Percentiles rank a stretch among this genome's conserved stretches.
Evolutionary conservation across 1,140 invertebrate species (phyloP).

Genomic region (Catajapyx aquilonaris): DNA sequence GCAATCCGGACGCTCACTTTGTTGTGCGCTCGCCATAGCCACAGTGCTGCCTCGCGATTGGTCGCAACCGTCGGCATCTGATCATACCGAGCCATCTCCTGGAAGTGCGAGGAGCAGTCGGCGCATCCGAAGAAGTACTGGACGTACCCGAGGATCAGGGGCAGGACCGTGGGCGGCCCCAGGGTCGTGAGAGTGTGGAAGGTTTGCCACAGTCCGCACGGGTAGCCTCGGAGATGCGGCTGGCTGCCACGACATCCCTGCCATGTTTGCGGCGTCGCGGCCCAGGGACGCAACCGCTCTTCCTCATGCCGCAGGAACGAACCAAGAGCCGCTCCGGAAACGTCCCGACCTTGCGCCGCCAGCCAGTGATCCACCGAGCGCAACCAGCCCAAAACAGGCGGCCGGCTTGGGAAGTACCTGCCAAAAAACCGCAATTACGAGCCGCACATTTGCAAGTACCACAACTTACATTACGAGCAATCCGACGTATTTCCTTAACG

Average conservation of each 20-base stretch:
- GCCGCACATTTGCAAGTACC: too few relatives aligned
- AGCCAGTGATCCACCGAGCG: slow-evolving; percentile 27
- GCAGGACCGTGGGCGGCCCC: slow-evolving; percentile 33
- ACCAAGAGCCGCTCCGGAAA: neutral
- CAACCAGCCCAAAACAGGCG: too few relatives aligned
- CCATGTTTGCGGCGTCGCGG: slow-evolving; percentile 39
- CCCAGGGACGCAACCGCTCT: too few relatives aligned
- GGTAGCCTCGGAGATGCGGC: slow-evolving; percentile 58
- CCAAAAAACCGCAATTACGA: too few relatives aligned
- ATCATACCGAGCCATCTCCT: slow-evolving; percentile 43
- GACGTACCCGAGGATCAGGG: slow-evolving; percentile 70
- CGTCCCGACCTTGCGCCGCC: slow-evolving; percentile 4
- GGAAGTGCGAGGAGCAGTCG: slow-evolving; percentile 75
- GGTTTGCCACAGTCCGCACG: slow-evolving; percentile 85
- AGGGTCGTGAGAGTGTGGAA: slow-evolving; percentile 85
- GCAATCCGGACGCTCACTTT: slow-evolving; percentile 71
- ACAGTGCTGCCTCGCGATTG: slow-evolving; percentile 57
- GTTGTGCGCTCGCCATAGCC: slow-evolving; percentile 92
- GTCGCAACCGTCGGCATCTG: slow-evolving; percentile 40
- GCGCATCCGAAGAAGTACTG: slow-evolving; percentile 85
- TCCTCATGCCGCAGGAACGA: slow-evolving; percentile 13
- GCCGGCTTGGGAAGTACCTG: too few relatives aligned
- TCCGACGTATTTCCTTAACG: slow-evolving; percentile 51
- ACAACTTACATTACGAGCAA: too few relatives aligned
- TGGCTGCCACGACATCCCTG: slow-evolving; percentile 61